Evolutionary conservation across 2,888 invertebrate genomes (phyloP), one percentile per base, ranked within the genome.

Genomic region (Deilephila elpenor): DNA sequence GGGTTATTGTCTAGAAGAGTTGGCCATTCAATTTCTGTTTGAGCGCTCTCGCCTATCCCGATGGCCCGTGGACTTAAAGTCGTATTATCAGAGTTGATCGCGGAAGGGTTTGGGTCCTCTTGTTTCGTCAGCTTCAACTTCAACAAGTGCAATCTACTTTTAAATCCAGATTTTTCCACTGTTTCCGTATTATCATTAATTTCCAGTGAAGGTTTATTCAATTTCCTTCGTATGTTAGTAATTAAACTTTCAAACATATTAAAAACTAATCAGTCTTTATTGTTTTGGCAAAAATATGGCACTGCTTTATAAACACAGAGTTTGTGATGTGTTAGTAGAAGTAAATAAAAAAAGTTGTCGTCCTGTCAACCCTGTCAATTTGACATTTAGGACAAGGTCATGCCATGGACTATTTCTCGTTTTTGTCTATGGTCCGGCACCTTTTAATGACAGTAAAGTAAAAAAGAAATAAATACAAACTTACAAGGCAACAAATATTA

Each of bases 401-500:
- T 78, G 78, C 79, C 78, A 80, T 88, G 90, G 85, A 89, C 90
- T 86, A 89, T 89, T 89, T 90, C 80, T 80, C 74, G 78, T 76
- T 78, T 74, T 81, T 78, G 78, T 84, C 83, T 84, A 83, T 82
- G 82, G 82, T 74, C 74, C 73, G 72, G 74, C 59, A 71, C 67
- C 64, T 67, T 37, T 62, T 25, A 37, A 61, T 60, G 32, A 20
- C 53, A 5, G 72, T 20, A 62, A 53, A 71, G 70, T 11, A 74
- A 70, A 71, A 71, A 67, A 71, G 67, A 19, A 70, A 32, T 59
- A 51, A 70, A 53, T 71, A 44, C 25, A 71, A 71, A 96, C 96
- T 96, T 94, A 96, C 96, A 80, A 95, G 92, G 88, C 96, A 95
- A 85, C 96, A 96, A 82, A 97, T 93, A 83, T 96, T 96, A 86